Percentiles rank a stretch among this genome's conserved stretches.
These are phyloP conservation scores for Brachionus sp. DNA, from an alignment of 1,140 invertebrate species.

Conservation along the genomic window DNA sequence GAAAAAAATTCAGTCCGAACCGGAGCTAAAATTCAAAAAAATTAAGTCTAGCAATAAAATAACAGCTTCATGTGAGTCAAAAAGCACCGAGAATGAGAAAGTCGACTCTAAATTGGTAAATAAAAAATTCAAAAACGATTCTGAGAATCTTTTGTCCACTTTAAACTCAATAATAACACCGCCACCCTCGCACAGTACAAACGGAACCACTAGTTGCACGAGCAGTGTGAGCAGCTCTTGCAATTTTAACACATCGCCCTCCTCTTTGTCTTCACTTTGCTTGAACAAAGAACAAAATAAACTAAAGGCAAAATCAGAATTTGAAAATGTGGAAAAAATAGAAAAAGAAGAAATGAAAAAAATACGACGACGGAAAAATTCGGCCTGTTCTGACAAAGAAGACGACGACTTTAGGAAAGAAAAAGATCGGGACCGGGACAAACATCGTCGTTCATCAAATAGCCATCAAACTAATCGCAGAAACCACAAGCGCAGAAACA, in stretches of 20 bases:
- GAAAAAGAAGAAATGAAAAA: background rate
- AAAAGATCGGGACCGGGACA: background rate
- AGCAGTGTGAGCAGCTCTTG: slow-evolving; percentile 4
- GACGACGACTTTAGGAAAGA: background rate
- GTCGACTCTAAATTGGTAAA: background rate
- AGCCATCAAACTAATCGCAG: background rate
- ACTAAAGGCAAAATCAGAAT: background rate
- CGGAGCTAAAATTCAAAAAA: slow-evolving; percentile 16
- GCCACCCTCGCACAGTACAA: slow-evolving; percentile 3
- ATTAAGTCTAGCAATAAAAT: background rate
- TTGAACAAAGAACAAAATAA: slow-evolving; percentile 6
- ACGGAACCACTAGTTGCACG: slow-evolving; percentile 15
- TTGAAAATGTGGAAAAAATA: background rate
- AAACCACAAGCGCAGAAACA: background rate
- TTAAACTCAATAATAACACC: background rate
- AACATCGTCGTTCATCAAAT: background rate
- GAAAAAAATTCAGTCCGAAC: background rate
- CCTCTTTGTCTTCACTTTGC: background rate
- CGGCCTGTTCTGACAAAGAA: background rate
- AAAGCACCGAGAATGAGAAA: background rate
- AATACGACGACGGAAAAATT: background rate
- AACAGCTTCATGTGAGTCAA: background rate
- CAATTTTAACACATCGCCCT: slow-evolving; percentile 1
- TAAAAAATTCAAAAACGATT: slow-evolving; percentile 22
- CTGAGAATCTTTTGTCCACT: background rate